Base-by-base conservation (phyloP, 2,888 invertebrate species). In the Allygus modestus region DNA sequence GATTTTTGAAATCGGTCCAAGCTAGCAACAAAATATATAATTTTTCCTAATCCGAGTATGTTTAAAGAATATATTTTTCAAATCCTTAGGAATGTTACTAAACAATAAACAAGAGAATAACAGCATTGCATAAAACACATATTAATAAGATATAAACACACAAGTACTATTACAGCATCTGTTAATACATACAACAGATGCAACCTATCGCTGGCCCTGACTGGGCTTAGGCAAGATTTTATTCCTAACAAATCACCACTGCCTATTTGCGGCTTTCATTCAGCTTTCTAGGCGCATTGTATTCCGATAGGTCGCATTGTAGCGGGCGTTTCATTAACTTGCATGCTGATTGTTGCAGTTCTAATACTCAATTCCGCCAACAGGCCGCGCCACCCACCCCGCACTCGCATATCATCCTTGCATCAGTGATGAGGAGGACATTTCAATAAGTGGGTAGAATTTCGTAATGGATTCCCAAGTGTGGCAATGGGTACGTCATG, bases 271-370 rank as follows among this genome's bases (percentile, higher is more conserved):
- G 71, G 71, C n/a, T 71, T 69, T 71, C 71, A 37, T 71, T 71
- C 31, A 69, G 41, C 71, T 71, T 41, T 71, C 71, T 41, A 71
- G 37, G 0, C 71, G 71, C 71, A 71, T 71, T 71, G 71, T 71
- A 71, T 71, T 71, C 71, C 71, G 71, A 71, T 69, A 69, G 69
- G 69, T 17, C 69, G 33, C 69, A 31, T 31, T 69, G 69, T 69
- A 2, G 33, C 61, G 28, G 69, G 20, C 20, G 41, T 71, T 71
- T 71, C 71, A 71, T 71, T 71, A 71, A 20, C 71, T 41, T 20
- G 31, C 41, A 71, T 71, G 41, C 33, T 71, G 71, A 71, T 71
- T 71, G 41, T 71, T 71, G 71, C 71, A 41, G 41, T 71, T 71
- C 12, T 71, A 71, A 71, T 37, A 23, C 41, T n/a, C 71, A 41